Evolutionary conservation across 2,888 invertebrate species (phyloP), one percentile per base, ranked within the genome.

Genomic region (Tipula helvola): DNA sequence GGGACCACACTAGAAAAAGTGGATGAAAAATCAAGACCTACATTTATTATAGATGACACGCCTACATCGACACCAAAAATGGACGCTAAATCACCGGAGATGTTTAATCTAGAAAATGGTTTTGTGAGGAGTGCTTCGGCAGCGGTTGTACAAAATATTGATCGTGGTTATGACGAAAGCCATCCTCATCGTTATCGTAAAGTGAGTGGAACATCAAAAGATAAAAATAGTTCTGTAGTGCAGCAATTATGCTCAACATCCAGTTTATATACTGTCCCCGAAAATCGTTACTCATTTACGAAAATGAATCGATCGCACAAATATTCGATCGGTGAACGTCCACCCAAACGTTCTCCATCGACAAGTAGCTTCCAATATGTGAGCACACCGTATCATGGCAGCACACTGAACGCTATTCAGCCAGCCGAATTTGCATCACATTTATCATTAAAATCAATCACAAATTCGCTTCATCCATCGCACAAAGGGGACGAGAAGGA

Each of bases 311-410:
- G 85, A 13, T 36, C 83, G 7, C 36, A 36, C n/a, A 84, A 84
- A 39, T 39, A 84, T n/a, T 36, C 39, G 39, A n/a, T 39, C n/a
- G 71, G 71, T 5, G 85, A 85, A 42, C 93, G 93, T 86, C 92
- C 93, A 1, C 95, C 95, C 0, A 94, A 93, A 89, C 93, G 94
- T 0, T 96, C 95, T 41, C 95, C 96, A 0, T 96, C 96, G 0
- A 95, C 95, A 0, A 96, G 96, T 52, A 96, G 96, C 86, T 96
- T 97, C 88, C 95, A 96, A 88, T 97, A 97, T 89, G 94, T 97
- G 90, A 96, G 96, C 85, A 97, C 97, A 0, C 96, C 96, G 0
- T 97, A 96, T 89, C 97, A 97, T 89, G 97, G 97, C 0, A 96
- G 96, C 83, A 96, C 96, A 0, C 89, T 97, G 0, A 96, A 96